Conservation (phyloP, 2,113 vertebrate species). For the Anarhynchus alexandrinus region DNA sequence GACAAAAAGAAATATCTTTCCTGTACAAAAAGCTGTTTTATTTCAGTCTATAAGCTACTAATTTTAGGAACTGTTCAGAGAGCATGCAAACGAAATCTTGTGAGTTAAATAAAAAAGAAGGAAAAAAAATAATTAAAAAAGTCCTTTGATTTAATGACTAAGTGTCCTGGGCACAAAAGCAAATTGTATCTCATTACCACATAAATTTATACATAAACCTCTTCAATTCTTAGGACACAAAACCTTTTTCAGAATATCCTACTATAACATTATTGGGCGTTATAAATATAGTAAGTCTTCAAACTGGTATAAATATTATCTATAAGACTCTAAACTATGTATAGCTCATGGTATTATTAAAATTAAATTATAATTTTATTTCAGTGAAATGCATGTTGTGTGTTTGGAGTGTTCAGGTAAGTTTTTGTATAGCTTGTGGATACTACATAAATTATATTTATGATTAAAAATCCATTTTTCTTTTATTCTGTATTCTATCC, state of each 20-base stretch:
- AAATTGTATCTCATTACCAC: not conserved
- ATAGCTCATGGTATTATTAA: not conserved
- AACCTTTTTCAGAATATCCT: not conserved
- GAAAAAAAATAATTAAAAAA: not conserved
- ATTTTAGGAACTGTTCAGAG: not conserved
- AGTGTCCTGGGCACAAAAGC: not conserved
- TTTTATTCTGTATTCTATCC: not conserved
- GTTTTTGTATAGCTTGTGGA: not conserved
- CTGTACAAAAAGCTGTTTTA: not conserved
- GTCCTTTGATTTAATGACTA: not conserved
- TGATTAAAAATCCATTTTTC: not conserved
- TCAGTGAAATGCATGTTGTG: not conserved
- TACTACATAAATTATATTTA: not conserved
- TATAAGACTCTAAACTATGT: not conserved
- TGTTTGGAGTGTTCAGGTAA: not conserved
- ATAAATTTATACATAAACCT: not conserved
- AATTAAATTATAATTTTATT: not conserved
- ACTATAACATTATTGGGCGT: not conserved
- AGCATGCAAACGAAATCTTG: not conserved
- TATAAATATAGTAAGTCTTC: not conserved
- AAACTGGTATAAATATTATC: not conserved
- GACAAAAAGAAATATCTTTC: not conserved
- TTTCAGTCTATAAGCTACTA: not conserved
- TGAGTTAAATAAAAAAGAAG: not conserved
- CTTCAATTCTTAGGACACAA: rapidly evolving